Conservation (phyloP, 2,888 invertebrate species). For the Athripsodes cinereus region DNA sequence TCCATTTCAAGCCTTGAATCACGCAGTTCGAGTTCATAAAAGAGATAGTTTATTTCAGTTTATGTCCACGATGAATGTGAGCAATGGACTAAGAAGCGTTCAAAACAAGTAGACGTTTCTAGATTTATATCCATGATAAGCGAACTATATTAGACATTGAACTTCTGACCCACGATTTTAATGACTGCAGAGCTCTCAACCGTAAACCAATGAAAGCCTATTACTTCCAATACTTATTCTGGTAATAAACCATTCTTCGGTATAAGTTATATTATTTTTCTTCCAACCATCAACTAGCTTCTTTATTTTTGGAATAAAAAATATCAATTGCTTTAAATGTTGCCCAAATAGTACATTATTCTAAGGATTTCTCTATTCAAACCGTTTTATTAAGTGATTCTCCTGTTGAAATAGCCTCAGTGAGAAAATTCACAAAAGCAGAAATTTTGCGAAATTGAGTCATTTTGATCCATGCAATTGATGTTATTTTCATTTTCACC, state of each 20-base stretch:
- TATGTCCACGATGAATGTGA: conserved; percentile 4
- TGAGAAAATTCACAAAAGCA: too few relatives aligned
- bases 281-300: background rate
- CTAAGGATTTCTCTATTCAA: too few relatives aligned
- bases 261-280: background rate
- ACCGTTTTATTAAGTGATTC: too few relatives aligned
- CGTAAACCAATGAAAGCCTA: background rate
- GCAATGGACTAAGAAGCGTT: conserved; percentile 4
- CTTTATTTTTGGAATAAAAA: too few relatives aligned
- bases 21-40: conserved; percentile 7
- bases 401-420: too few relatives aligned
- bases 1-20: background rate
- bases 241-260: background rate
- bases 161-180: conserved; percentile 11
- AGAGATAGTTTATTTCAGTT: conserved; percentile 11
- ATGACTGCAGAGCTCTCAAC: conserved; percentile 8
- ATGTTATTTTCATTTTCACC: too few relatives aligned
- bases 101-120: conserved; percentile 4
- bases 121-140: conserved; percentile 15
- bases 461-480: too few relatives aligned
- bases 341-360: too few relatives aligned
- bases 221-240: background rate
- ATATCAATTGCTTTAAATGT: too few relatives aligned
- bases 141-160: conserved; percentile 10
- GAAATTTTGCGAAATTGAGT: too few relatives aligned